Evolutionary conservation across 2,797 vertebrate species (phyloP).

Genomic region (Synaphobranchus kaupii): DNA sequence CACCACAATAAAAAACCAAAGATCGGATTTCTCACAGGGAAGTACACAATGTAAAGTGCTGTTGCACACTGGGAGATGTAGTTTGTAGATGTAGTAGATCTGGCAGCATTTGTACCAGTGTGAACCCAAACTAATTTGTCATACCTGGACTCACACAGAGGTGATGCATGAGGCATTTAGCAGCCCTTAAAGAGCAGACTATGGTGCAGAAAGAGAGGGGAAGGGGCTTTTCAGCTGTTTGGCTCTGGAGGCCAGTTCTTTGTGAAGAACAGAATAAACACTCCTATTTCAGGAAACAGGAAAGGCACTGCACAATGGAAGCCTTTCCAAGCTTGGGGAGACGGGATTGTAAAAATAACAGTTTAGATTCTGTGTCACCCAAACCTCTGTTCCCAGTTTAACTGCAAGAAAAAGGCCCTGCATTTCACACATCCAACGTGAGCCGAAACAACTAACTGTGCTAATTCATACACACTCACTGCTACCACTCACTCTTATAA

Average conservation of each 20-base stretch:
- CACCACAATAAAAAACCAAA: background rate
- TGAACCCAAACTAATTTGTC: background rate
- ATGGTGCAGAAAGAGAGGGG: background rate
- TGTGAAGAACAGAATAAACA: constrained; percentile 65
- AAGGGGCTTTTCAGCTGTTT: constrained; percentile 8
- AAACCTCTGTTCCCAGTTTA: constrained; percentile 6
- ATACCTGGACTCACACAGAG: background rate
- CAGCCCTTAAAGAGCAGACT: background rate
- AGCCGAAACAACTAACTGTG: background rate
- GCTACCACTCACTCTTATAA: background rate
- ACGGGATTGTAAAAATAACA: constrained; percentile 25
- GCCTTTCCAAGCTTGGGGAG: constrained; percentile 45
- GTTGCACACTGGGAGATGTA: background rate
- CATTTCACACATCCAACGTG: background rate
- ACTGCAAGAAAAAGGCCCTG: background rate
- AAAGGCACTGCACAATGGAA: constrained; percentile 58
- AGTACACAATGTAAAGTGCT: background rate
- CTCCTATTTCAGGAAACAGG: constrained; percentile 66
- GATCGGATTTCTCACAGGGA: background rate
- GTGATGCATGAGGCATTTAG: background rate
- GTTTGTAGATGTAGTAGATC: background rate
- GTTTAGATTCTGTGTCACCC: constrained; percentile 15
- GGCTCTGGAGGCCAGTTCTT: constrained; percentile 46
- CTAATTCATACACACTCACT: background rate
- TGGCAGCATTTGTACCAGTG: background rate